Conservation (phyloP, 2,797 vertebrate species). For the Chelon auratus region DNA sequence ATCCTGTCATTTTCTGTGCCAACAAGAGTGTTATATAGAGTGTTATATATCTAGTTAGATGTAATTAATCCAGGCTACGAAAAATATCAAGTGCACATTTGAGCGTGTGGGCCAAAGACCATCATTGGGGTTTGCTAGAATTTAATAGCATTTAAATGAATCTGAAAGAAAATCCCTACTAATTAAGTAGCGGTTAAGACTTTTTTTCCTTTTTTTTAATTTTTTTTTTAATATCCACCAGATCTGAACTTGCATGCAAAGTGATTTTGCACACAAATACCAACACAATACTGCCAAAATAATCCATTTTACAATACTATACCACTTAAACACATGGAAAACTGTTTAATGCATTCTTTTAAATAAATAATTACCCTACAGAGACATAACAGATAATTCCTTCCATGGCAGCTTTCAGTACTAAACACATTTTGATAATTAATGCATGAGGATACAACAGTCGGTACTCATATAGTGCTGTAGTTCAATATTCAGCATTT, state of each 20-base stretch:
- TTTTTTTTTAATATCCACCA: no score
- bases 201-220: no score
- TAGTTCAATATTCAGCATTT: neutral
- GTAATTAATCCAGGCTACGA: neutral
- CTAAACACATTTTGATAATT: neutral
- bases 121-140: neutral
- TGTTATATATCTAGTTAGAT: constrained; percentile 14
- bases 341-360: neutral
- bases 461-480: neutral
- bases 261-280: no score
- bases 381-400: accelerated
- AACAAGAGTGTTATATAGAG: neutral
- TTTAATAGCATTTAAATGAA: neutral
- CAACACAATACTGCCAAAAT: no score
- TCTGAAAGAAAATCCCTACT: neutral
- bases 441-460: no score
- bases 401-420: neutral
- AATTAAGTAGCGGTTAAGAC: no score
- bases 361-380: neutral
- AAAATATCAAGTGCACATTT: constrained; percentile 2
- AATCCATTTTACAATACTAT: no score
- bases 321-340: neutral
- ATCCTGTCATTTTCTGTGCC: neutral
- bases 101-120: neutral
- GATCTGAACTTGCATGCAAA: no score